Conservation (phyloP, 2,113 vertebrate species). For the Mesembrinibis cayennensis region DNA sequence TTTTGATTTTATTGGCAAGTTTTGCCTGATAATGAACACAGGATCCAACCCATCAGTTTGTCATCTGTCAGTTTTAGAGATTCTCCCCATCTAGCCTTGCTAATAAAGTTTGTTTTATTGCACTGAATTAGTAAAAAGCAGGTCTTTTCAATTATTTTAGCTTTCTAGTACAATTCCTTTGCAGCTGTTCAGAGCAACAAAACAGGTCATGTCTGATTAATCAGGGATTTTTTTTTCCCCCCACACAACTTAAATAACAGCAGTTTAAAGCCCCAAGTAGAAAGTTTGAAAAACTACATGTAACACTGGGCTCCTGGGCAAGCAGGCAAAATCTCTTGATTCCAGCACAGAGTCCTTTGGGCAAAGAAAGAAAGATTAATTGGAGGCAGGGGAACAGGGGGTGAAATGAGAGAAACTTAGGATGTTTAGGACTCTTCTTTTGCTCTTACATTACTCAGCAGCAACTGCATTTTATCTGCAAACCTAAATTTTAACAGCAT, state of each 20-base stretch:
- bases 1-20: background rate
- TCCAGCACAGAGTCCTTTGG: background rate
- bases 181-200: background rate
- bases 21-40: background rate
- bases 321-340: background rate
- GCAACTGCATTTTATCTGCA: constrained; percentile 26
- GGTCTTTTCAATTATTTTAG: background rate
- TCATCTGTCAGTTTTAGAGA: background rate
- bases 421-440: background rate
- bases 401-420: background rate
- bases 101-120: background rate
- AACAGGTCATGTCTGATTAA: background rate
- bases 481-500: constrained; percentile 8
- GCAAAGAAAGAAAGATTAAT: background rate
- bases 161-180: background rate
- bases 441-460: background rate
- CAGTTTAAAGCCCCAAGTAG: background rate
- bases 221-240: background rate
- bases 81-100: background rate
- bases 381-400: background rate
- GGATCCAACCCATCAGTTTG: background rate
- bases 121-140: background rate
- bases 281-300: background rate
- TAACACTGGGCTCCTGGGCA: background rate
- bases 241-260: background rate